Conservation (phyloP, 2,888 invertebrate species). For the Agrotis ipsilon region DNA sequence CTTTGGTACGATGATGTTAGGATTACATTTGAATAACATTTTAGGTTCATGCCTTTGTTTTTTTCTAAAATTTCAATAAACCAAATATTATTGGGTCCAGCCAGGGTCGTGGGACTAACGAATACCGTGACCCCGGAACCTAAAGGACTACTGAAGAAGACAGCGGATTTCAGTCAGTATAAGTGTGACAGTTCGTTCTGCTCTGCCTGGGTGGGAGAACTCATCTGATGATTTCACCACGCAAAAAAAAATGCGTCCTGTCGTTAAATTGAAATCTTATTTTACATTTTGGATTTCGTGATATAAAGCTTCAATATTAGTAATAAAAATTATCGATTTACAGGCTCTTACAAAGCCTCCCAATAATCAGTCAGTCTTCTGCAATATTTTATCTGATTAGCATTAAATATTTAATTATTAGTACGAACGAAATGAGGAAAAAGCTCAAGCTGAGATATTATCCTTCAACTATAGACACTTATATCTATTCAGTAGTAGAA, state of each 20-base stretch:
- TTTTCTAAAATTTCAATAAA: not conserved
- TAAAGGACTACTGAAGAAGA: no score
- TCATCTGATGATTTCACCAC: no score
- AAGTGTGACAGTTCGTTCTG: no score
- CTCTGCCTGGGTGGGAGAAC: no score
- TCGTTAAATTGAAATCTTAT: not conserved
- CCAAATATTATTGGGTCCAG: not conserved
- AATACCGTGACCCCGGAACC: no score
- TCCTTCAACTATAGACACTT: not conserved
- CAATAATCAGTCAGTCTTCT: not conserved
- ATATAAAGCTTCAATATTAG: not conserved
- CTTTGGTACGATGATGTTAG: slow-evolving; percentile 14
- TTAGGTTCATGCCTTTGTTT: not conserved
- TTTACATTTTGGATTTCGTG: not conserved
- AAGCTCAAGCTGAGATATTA: not conserved
- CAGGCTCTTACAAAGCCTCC: no score
- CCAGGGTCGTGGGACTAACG: no score
- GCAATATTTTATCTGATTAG: not conserved
- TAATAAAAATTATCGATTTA: not conserved
- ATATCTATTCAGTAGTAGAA: slow-evolving; percentile 3
- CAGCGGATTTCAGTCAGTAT: no score
- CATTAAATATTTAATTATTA: not conserved
- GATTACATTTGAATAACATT: slow-evolving; percentile 20
- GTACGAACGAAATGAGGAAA: not conserved
- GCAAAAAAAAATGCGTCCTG: no score